phyloP scores from a whole-genome alignment of 2,888 invertebrate species.

The Hololepta plana region DNA sequence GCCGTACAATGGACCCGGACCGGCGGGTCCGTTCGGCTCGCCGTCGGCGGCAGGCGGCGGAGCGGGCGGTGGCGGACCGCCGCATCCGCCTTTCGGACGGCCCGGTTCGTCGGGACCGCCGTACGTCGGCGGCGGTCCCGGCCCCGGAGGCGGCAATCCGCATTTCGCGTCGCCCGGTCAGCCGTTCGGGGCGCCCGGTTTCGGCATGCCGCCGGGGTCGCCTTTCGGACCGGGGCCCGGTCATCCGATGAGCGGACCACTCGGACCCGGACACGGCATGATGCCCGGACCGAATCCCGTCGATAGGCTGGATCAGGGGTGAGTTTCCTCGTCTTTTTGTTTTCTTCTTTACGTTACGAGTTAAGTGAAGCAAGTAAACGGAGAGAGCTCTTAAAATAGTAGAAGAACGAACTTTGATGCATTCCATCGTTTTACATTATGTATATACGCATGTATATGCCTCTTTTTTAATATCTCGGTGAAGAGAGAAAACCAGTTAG shows the following conservation, averaged over 20 bases:
- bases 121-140: constrained; percentile 43
- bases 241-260: constrained; percentile 42
- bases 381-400: neutral
- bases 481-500: constrained; percentile 3
- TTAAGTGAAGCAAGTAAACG: neutral
- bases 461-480: constrained; percentile 3
- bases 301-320: constrained; percentile 63
- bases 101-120: constrained; percentile 51
- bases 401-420: neutral
- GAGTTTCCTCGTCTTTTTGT: constrained; percentile 25
- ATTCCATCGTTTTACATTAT: constrained; percentile 2
- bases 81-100: constrained; percentile 23
- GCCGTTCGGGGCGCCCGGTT: constrained; percentile 41
- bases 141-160: constrained; percentile 45
- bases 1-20: constrained; percentile 49
- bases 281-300: constrained; percentile 60
- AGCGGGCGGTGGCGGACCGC: constrained; percentile 32
- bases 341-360: neutral
- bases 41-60: constrained; percentile 40
- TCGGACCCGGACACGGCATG: constrained; percentile 39
- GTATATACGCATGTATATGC: neutral
- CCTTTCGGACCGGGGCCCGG: constrained; percentile 38
- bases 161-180: constrained; percentile 45
- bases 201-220: constrained; percentile 52
- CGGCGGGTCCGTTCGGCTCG: constrained; percentile 46